Base-by-base conservation (phyloP, 2,797 vertebrate species). In the Xenops minutus region DNA sequence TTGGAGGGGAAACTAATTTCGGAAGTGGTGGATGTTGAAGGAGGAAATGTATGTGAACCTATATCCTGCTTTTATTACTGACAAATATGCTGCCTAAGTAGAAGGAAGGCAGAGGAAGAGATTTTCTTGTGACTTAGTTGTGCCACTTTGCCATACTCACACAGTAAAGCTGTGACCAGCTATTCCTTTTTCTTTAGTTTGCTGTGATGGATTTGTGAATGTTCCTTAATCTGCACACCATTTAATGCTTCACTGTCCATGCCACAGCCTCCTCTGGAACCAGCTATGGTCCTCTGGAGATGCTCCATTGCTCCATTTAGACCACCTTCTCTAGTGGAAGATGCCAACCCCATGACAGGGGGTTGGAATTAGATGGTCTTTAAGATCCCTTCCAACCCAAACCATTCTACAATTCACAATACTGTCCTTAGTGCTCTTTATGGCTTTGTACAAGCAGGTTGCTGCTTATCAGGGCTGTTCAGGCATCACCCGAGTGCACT, bases 141-240 rank as follows among this genome's bases (percentile, higher is more conserved):
- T 61, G 36, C 68, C 16, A 8, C 46, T 80, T 80, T n/a, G 24
- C 19, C 6, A 0, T 32, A n/a, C 22, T 49, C 7, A 0, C 7
- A 12, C 7, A 5, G 41, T 27, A 21, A 51, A 66, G 54, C 62
- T 63, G 10, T 39, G 76, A 59, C 26, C 30, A 12, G 22, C 39
- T 76, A 5, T 66, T 66, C 29, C 37, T 76, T 61, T 55, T 52
- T 13, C 63, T 30, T 49, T 24, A 17, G 48, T 30, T 74, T 69
- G 15, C 48, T n/a, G 22, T 26, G 52, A 23, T 36, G 69, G 58
- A 29, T 41, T 67, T 72, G 37, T 52, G 34, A 79, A 36, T 46
- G 30, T 46, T 79, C 36, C 41, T 69, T 68, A 20, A 20, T 41
- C 59, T 52, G 23, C n/a, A 17, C 48, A 10, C 13, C 22, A 2